Base-by-base conservation (phyloP, 1,140 invertebrate species). In the Drosophila trapezifrons region DNA sequence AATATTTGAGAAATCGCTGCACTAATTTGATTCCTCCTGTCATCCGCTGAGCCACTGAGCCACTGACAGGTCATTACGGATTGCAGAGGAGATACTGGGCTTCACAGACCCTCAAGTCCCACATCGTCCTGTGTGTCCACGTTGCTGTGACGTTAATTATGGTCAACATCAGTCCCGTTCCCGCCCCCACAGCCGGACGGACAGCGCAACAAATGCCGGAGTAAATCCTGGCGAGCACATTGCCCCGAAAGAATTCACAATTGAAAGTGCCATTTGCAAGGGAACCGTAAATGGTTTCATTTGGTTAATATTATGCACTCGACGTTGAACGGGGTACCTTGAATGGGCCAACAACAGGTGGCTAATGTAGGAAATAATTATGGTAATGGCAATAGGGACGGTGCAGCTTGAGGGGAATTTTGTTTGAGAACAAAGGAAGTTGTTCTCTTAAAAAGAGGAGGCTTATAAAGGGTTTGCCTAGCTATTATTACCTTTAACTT, bases 81-180 rank as follows among this genome's bases (percentile, higher is more conserved):
- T 57, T 13, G 38, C 40, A 52, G 38, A 52, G 20, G 38, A 46
- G 20, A 49, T 37, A 43, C 55, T 47, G 10, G 25, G 25, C 25
- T 57, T 38, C 46, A 56, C 46, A 69, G 64, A 69, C 40, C 49
- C 46, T 57, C 63, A 32, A 57, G 25, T 38, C 17, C 25, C n/a
- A 35, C 52, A 46, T 70, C 69, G 66, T 66, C 13, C 13, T 51
- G 9, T 15, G 17, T 52, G 18, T 56, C 32, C 42, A 69, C 29
- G 47, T 45, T 64, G 51, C 35, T 58, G 62, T 87, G 83, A 85
- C 83, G 83, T 82, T 86, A 87, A 86, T 86, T 86, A 77, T 77
- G 71, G 66, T 46, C 71, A 82, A 67, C 52, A 56, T 66, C 58
- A 76, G 40, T 10, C 13, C 60, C 29, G 29, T 32, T 10, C 22